phyloP scores from a whole-genome alignment of 2,888 invertebrate genomes.

The Stegana nigrithorax region DNA sequence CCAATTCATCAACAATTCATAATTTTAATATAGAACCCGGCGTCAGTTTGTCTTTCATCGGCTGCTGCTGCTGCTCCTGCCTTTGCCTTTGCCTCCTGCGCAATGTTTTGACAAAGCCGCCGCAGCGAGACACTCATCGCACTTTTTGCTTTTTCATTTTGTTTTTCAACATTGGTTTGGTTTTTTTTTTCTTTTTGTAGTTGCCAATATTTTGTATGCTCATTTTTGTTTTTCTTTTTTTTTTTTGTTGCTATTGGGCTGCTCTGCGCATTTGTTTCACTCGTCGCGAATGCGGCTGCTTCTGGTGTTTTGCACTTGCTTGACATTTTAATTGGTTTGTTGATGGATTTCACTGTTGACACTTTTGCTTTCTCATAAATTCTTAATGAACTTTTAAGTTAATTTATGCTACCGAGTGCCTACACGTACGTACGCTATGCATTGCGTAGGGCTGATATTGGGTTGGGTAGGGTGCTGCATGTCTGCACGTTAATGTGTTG shows the following conservation, averaged over 20 bases:
- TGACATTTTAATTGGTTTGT: constrained; percentile 54
- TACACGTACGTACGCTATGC: too few species aligned
- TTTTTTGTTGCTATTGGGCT: too few species aligned
- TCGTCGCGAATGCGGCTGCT: neutral
- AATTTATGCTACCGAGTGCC: too few species aligned
- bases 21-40: constrained; percentile 2
- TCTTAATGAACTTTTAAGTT: constrained; percentile 38
- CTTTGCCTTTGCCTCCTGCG: neutral
- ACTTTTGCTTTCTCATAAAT: constrained; percentile 49
- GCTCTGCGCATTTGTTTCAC: neutral
- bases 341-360: constrained; percentile 53
- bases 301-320: constrained; percentile 19
- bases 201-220: neutral
- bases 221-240: neutral
- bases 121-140: too few species aligned
- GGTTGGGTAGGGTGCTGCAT: too few species aligned
- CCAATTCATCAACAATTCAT: constrained; percentile 16
- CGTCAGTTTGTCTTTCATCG: neutral
- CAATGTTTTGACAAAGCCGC: too few species aligned
- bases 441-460: too few species aligned
- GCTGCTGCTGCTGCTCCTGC: neutral
- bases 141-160: neutral
- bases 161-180: too few species aligned
- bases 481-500: too few species aligned
- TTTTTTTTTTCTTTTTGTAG: too few species aligned